phyloP scores from a whole-genome alignment of 2,888 invertebrate genomes.

The Petrolisthes manimaculis region DNA sequence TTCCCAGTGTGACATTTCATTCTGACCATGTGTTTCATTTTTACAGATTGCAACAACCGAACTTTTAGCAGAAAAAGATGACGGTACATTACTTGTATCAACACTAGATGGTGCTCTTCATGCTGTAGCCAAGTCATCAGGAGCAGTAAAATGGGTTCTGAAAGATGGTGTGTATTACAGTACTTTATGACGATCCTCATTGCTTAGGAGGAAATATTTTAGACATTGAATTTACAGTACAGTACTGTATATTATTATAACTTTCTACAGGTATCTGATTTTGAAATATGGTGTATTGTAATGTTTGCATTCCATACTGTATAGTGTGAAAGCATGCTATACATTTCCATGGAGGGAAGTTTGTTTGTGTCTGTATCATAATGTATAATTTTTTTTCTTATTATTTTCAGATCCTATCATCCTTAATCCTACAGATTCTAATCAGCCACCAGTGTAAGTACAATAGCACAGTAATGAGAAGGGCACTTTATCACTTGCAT shows the following conservation, averaged over 20 bases:
- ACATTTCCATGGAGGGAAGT: too few relatives aligned
- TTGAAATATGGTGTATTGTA: background rate
- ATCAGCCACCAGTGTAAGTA: slow-evolving; percentile 54
- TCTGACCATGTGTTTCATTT: background rate
- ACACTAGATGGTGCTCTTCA: slow-evolving; percentile 93
- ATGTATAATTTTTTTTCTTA: background rate
- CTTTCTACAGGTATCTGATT: background rate
- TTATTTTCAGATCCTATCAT: slow-evolving; percentile 48
- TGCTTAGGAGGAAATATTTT: background rate
- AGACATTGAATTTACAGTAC: background rate
- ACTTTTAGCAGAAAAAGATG: slow-evolving; percentile 55
- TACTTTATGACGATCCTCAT: background rate
- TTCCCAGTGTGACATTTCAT: background rate
- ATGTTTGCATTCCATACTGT: too few relatives aligned
- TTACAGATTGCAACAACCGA: slow-evolving; percentile 56
- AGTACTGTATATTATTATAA: background rate
- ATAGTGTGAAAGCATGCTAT: too few relatives aligned
- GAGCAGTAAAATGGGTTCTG: slow-evolving; percentile 89
- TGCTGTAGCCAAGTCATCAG: slow-evolving; percentile 88
- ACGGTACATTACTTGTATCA: slow-evolving; percentile 80
- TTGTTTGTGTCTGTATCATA: too few relatives aligned
- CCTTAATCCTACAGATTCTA: slow-evolving; percentile 49
- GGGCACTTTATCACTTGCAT: background rate
- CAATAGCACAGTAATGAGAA: background rate
- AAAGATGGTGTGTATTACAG: slow-evolving; percentile 70